phyloP scores from a whole-genome alignment of 2,888 invertebrate genomes.

The Ecliptopera silaceata region DNA sequence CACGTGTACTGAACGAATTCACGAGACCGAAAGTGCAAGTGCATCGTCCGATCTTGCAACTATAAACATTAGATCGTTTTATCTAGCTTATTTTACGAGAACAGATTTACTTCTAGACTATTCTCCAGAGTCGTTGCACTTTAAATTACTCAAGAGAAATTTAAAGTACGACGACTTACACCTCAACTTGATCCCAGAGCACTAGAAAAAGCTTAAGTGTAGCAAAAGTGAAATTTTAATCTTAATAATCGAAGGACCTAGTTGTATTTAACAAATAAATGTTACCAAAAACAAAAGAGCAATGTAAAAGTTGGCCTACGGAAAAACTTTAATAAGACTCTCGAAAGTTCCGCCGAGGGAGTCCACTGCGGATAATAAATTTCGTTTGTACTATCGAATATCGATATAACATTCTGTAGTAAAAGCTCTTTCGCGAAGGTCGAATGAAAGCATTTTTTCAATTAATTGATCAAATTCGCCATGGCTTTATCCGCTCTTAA shows the following conservation, averaged over 20 bases:
- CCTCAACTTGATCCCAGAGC: too few species aligned
- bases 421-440: constrained; percentile 12
- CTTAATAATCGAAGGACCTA: background rate
- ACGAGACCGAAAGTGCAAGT: constrained; percentile 61
- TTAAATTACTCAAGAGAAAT: background rate
- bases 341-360: too few species aligned
- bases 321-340: too few species aligned
- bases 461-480: constrained; percentile 13
- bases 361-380: background rate
- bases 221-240: background rate
- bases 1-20: constrained; percentile 45
- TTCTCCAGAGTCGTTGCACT: background rate
- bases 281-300: too few species aligned
- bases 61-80: constrained; percentile 14
- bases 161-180: too few species aligned
- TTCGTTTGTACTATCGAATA: background rate
- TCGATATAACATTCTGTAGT: constrained; percentile 1
- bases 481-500: constrained; percentile 16
- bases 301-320: too few species aligned
- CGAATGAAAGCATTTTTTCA: constrained; percentile 14
- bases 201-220: too few species aligned
- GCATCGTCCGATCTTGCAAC: constrained; percentile 41
- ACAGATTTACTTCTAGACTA: background rate
- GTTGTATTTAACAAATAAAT: background rate
- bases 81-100: background rate